Percentiles rank a stretch among this genome's conserved stretches.
phyloP scores from a whole-genome alignment of 2,888 invertebrate species.

The Eudemis profundana region DNA sequence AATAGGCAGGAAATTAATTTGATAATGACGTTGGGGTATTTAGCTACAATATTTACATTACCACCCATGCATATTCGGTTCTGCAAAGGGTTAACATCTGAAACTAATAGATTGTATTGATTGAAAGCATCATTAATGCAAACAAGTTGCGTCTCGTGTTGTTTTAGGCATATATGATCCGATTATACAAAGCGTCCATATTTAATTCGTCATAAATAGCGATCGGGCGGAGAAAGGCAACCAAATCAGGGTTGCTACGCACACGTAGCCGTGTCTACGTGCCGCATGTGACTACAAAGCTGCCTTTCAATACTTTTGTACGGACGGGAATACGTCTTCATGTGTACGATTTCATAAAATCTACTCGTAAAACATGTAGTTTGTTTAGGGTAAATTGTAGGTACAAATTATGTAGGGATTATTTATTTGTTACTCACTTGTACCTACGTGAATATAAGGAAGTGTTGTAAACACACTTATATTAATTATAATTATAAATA shows the following conservation, averaged over 20 bases:
- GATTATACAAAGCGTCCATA: slow-evolving; percentile 14
- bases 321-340: not conserved
- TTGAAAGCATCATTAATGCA: slow-evolving; percentile 3
- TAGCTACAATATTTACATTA: not conserved
- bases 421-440: no score
- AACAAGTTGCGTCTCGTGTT: not conserved
- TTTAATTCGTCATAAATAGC: slow-evolving; percentile 32
- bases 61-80: not conserved
- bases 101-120: slow-evolving; percentile 19
- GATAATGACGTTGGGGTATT: not conserved
- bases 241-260: slow-evolving; percentile 28
- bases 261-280: slow-evolving; percentile 32
- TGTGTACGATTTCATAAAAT: not conserved
- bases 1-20: slow-evolving; percentile 12
- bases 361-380: no score
- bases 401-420: no score
- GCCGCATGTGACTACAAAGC: slow-evolving; percentile 27
- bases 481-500: no score
- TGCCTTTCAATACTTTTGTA: slow-evolving; percentile 19
- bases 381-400: no score
- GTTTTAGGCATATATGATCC: slow-evolving; percentile 11
- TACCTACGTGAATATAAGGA: no score
- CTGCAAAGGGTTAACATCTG: not conserved
- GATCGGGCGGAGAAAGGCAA: slow-evolving; percentile 9
- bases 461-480: no score